Base-by-base conservation (phyloP, 2,797 vertebrate genomes). In the Todus mexicanus region DNA sequence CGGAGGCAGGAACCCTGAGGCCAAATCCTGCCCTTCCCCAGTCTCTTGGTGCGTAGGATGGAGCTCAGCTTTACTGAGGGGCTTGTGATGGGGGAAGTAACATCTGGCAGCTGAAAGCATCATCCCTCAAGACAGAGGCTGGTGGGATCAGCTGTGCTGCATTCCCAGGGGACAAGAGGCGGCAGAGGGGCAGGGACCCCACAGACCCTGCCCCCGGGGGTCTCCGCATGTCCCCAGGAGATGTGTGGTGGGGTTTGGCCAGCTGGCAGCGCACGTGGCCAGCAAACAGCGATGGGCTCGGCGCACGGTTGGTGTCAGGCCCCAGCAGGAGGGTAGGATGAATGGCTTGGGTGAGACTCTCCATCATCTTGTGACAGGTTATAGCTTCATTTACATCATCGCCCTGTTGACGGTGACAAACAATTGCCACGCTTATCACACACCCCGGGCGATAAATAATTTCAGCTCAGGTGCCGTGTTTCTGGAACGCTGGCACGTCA, bases 301-400 rank as follows among this genome's bases (percentile, higher is more conserved):
- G 65, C n/a, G 47, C 72, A 42, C 1, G 2, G 56, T 3, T 73
- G 1, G 2, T 18, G 17, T 42, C 47, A 61, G 47, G 60, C 18
- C 37, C 18, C 80, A 68, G 70, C 69, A 29, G 77, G 43, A 90
- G 51, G 35, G 51, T 8, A 64, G 79, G 75, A 89, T 70, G 50
- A 51, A 94, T 45, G 50, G 65, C 65, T 90, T 65, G 84, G 17
- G 10, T 11, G 29, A 78, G 64, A 80, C 65, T 12, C 50, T 91
- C 75, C 78, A 69, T 94, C 72, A 59, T n/a, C 70, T 47, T 3
- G 1, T 83, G 92, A 59, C 90, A 95, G 66, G 70, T 89, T 80
- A 70, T 53, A 54, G 81, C 70, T 87, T 89, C 76, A 69, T 95
- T 87, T 89, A 59, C 59, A 56, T 85, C 27, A 83, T 91, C 68